Evolutionary conservation across 2,888 invertebrate species (phyloP).

Genomic region (Schizotus pectinicornis): DNA sequence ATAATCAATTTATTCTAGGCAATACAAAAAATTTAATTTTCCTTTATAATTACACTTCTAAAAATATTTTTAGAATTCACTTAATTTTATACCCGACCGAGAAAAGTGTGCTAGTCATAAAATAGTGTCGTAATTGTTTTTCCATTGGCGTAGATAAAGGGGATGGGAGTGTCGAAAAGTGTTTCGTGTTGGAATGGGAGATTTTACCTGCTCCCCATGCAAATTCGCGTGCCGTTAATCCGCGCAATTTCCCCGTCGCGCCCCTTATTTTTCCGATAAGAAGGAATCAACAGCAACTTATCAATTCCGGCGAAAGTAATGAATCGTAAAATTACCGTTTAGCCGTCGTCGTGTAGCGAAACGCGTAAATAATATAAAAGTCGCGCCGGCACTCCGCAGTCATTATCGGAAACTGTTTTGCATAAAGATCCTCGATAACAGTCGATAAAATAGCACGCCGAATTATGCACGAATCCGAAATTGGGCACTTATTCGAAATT

Average conservation of each 20-base stretch:
- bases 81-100: too few species aligned
- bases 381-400: conserved; percentile 52
- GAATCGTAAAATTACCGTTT: conserved; percentile 59
- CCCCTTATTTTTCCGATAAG: conserved; percentile 36
- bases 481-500: conserved; percentile 50
- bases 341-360: conserved; percentile 47
- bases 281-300: conserved; percentile 51
- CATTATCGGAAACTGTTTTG: conserved; percentile 60
- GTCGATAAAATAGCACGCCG: conserved; percentile 48
- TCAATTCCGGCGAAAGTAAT: conserved; percentile 57
- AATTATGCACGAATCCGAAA: conserved; percentile 49
- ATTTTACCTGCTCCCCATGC: neutral
- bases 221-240: conserved; percentile 6
- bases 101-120: too few species aligned
- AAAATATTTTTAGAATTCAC: too few species aligned
- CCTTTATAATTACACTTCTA: too few species aligned
- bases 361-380: conserved; percentile 58
- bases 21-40: too few species aligned
- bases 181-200: too few species aligned
- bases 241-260: conserved; percentile 14
- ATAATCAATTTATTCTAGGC: too few species aligned
- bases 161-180: too few species aligned
- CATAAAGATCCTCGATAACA: conserved; percentile 57
- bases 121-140: too few species aligned
- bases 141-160: too few species aligned